A percentile compares a stretch with the other conserved stretches of the same genome.
Conservation (phyloP, 2,888 invertebrate species). For the Protophormia terraenovae region DNA sequence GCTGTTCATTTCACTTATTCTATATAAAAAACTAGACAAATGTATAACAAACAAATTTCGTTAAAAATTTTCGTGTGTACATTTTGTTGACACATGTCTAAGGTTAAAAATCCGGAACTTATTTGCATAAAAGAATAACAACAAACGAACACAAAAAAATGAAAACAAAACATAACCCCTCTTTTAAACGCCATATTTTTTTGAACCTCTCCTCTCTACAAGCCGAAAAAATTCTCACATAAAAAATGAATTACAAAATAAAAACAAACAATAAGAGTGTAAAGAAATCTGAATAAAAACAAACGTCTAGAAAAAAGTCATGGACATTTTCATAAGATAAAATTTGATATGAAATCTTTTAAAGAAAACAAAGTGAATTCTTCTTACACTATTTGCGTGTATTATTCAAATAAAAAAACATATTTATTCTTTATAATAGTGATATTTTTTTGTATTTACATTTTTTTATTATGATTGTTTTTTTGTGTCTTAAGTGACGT, state of each 20-base stretch:
- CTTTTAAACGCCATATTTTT: constrained; percentile 24
- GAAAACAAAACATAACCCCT: constrained; percentile 7
- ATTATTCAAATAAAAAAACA: background rate
- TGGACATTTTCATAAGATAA: constrained; percentile 65
- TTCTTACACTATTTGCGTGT: background rate
- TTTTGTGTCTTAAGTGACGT: constrained; percentile 41
- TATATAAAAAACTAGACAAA: constrained; percentile 10
- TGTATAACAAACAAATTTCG: constrained; percentile 9
- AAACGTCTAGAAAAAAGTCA: constrained; percentile 60
- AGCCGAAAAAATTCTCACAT: constrained; percentile 47
- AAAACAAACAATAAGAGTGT: background rate
- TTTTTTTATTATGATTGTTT: background rate
- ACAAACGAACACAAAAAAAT: no score
- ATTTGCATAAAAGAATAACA: constrained; percentile 55
- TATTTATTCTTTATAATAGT: background rate
- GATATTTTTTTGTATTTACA: background rate
- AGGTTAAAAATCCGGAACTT: constrained; percentile 65
- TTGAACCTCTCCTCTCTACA: background rate
- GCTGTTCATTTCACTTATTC: constrained; percentile 55
- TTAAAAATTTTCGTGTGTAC: no score
- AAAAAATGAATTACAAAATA: constrained; percentile 38
- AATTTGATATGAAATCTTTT: constrained; percentile 33
- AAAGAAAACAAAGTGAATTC: constrained; percentile 40
- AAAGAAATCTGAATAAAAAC: constrained; percentile 1
- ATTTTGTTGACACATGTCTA: constrained; percentile 40